Conservation (phyloP, 2,888 invertebrate species). For the Liposcelis brunnea region DNA sequence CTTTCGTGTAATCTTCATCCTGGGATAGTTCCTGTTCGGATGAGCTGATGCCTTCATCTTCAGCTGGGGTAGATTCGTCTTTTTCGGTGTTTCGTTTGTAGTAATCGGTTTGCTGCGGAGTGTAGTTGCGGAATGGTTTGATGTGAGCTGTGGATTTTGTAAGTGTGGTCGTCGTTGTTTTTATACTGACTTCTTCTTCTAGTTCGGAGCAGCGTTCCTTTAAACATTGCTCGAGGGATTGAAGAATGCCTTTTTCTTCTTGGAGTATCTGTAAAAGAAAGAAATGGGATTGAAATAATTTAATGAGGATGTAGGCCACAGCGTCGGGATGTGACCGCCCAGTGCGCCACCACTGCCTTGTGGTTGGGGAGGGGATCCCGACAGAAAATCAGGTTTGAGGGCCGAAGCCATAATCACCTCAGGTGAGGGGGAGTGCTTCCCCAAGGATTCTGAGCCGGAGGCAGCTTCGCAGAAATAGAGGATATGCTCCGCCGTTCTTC, state of each 20-base stretch:
- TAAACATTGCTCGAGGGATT: constrained; percentile 53
- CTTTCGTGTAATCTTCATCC: constrained; percentile 26
- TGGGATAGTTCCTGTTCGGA: constrained; percentile 46
- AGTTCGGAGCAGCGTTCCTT: constrained; percentile 60
- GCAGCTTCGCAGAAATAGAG: too few relatives aligned
- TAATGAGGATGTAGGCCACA: too few relatives aligned
- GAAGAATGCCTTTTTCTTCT: constrained; percentile 56
- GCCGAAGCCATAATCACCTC: too few relatives aligned
- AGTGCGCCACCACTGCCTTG: too few relatives aligned
- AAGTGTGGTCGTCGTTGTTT: constrained; percentile 30
- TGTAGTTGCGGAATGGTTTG: constrained; percentile 1
- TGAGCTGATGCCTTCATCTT: constrained; percentile 78
- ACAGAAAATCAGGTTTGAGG: too few relatives aligned
- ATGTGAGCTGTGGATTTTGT: neutral
- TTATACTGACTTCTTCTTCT: constrained; percentile 47
- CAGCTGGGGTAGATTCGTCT: constrained; percentile 40
- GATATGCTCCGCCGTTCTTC: too few relatives aligned
- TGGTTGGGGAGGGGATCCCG: too few relatives aligned
- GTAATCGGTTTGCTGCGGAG: neutral
- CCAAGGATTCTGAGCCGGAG: too few relatives aligned
- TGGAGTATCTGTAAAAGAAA: constrained; percentile 40
- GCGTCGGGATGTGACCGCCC: too few relatives aligned
- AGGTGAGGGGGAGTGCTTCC: too few relatives aligned
- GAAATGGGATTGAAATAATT: constrained; percentile 9
- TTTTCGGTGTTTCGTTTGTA: neutral